Conservation (phyloP, 2,888 invertebrate species). For the Phragmatobia fuliginosa region DNA sequence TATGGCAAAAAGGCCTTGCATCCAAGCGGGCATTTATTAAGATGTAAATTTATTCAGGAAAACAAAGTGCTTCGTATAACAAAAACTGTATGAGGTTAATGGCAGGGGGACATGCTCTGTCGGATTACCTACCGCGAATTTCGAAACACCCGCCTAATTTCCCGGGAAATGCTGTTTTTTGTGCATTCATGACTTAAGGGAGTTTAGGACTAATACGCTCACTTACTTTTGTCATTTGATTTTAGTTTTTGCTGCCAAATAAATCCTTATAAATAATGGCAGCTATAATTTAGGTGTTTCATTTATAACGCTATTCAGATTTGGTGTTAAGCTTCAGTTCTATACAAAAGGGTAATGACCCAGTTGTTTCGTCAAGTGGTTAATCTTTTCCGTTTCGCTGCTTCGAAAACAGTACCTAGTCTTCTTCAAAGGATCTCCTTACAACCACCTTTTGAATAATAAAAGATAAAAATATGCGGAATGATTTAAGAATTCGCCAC, state of each 20-base stretch:
- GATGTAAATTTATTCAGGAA: conserved; percentile 82
- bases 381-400: conserved; percentile 14
- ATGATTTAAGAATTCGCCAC: neutral
- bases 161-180: conserved; percentile 64
- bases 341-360: conserved; percentile 4
- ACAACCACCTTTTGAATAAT: neutral
- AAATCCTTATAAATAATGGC: conserved; percentile 4
- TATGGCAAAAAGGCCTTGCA: conserved; percentile 71
- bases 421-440: neutral
- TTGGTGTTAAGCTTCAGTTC: neutral
- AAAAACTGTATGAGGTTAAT: conserved; percentile 77
- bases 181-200: conserved; percentile 54
- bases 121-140: conserved; percentile 69
- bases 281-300: conserved; percentile 2
- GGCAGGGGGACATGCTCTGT: conserved; percentile 66
- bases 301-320: neutral
- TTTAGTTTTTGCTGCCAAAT: conserved; percentile 42
- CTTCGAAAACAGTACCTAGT: neutral
- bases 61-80: conserved; percentile 70
- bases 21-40: conserved; percentile 71
- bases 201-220: conserved; percentile 45
- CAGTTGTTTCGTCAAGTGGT: conserved; percentile 9
- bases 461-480: neutral
- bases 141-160: conserved; percentile 65
- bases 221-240: conserved; percentile 48